phyloP scores from a whole-genome alignment of 2,888 invertebrate species.

The Perithous albicinctus region DNA sequence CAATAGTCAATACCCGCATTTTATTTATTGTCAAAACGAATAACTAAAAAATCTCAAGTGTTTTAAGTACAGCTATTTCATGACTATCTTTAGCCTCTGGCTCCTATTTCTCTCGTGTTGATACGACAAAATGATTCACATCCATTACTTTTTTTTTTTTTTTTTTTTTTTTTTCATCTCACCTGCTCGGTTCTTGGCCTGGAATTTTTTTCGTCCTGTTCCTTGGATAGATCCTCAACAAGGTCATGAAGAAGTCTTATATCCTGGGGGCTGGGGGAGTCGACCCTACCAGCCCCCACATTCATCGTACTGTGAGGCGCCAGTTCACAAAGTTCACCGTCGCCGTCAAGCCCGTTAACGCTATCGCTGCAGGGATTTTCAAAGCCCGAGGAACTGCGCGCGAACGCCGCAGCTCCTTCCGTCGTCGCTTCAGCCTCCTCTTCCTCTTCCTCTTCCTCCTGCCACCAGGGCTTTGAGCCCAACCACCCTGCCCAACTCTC shows the following conservation, averaged over 20 bases:
- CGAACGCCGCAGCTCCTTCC: constrained; percentile 53
- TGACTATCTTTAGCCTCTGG: no score
- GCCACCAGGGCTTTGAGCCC: constrained; percentile 67
- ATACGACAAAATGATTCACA: no score
- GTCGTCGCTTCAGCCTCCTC: constrained; percentile 60
- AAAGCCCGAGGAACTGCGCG: constrained; percentile 58
- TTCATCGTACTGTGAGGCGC: constrained; percentile 82
- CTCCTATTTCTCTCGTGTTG: no score
- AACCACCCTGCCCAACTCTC: constrained; percentile 63
- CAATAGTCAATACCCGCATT: no score
- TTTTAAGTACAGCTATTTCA: no score
- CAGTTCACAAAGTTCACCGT: constrained; percentile 79
- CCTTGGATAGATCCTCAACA: constrained; percentile 82
- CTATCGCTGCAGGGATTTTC: constrained; percentile 49
- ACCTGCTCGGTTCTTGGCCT: constrained; percentile 81
- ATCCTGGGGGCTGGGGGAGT: constrained; percentile 83
- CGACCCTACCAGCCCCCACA: constrained; percentile 82
- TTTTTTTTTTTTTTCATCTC: constrained; percentile 65
- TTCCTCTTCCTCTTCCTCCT: constrained; percentile 69
- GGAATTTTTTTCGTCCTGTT: constrained; percentile 76
- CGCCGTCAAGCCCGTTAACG: constrained; percentile 47
- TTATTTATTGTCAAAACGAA: no score
- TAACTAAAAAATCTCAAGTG: no score
- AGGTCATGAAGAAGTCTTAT: constrained; percentile 82
- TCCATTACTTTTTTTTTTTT: constrained; percentile 7